Conservation (phyloP, 2,888 invertebrate species). For the Caenorhabditis imperialis region DNA sequence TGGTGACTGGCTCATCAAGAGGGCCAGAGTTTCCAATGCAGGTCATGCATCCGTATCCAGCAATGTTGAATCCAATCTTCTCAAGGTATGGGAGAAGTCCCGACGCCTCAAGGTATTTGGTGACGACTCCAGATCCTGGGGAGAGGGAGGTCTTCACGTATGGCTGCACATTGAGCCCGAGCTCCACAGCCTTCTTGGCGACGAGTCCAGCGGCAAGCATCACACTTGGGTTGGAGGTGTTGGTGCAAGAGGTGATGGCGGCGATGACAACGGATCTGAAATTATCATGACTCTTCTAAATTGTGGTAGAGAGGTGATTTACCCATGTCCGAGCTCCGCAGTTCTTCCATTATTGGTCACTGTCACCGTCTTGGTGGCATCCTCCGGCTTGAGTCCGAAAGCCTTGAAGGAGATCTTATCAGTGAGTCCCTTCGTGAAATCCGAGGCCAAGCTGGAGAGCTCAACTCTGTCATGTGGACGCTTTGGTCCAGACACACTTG, state of each 20-base stretch:
- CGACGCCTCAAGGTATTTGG: slow-evolving; percentile 90
- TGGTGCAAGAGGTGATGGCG: slow-evolving; percentile 97
- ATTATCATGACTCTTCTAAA: background rate
- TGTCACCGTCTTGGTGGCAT: slow-evolving; percentile 61
- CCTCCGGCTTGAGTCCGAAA: slow-evolving; percentile 72
- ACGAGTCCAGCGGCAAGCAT: slow-evolving; percentile 92
- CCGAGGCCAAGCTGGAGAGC: slow-evolving; percentile 87
- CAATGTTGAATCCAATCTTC: slow-evolving; percentile 85
- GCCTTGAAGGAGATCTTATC: slow-evolving; percentile 85
- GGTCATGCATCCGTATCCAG: slow-evolving; percentile 99
- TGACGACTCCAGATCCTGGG: slow-evolving; percentile 95
- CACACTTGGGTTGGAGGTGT: slow-evolving; percentile 97
- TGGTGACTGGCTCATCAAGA: slow-evolving; percentile 90
- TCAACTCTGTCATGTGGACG: slow-evolving; percentile 93
- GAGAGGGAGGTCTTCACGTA: slow-evolving; percentile 97
- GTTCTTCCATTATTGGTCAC: slow-evolving; percentile 59
- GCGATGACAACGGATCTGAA: slow-evolving; percentile 89
- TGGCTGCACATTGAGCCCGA: slow-evolving; percentile 89
- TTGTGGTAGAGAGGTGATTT: background rate
- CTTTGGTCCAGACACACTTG: slow-evolving; percentile 96
- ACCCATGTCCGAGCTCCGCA: slow-evolving; percentile 59
- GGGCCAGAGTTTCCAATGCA: slow-evolving; percentile 99
- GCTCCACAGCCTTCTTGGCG: slow-evolving; percentile 83
- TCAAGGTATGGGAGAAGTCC: slow-evolving; percentile 89
- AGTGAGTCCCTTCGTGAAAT: slow-evolving; percentile 88